phyloP scores from a whole-genome alignment of 2,113 vertebrate species.

The Haplotaxodon microlepis region DNA sequence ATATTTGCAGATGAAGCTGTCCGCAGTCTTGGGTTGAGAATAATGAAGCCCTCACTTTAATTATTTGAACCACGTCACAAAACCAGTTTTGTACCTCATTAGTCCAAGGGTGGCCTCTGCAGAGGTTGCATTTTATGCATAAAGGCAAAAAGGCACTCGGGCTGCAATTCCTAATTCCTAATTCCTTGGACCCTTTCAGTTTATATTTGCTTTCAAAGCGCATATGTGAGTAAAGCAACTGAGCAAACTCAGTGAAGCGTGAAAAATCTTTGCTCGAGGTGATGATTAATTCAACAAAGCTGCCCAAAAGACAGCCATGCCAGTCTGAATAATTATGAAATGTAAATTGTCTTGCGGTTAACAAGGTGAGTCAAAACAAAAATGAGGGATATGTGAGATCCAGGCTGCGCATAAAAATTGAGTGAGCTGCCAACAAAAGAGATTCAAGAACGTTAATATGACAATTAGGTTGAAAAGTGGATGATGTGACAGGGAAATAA shows the following conservation, averaged over 20 bases:
- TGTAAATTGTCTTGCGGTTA: constrained; percentile 9
- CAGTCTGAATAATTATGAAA: constrained; percentile 7
- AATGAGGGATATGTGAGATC: neutral
- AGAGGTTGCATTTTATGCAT: neutral
- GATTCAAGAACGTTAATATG: neutral
- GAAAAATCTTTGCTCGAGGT: neutral
- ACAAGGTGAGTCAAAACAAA: constrained; percentile 17
- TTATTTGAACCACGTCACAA: neutral
- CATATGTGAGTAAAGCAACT: neutral
- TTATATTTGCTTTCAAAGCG: neutral
- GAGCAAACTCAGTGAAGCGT: neutral
- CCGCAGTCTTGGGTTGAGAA: neutral
- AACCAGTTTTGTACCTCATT: neutral
- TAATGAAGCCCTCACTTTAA: neutral
- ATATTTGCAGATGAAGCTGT: neutral
- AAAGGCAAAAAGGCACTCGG: neutral
- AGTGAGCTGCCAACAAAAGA: neutral
- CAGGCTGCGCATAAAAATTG: neutral
- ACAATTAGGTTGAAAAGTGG: neutral
- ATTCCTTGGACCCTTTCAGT: neutral
- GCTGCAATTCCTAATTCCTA: neutral
- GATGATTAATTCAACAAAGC: constrained; percentile 20
- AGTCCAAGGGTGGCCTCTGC: neutral
- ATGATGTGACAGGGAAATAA: neutral
- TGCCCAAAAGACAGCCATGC: neutral